These are phyloP conservation scores for Eidolon dupreanum DNA, from an alignment of 2,797 vertebrate species.

Conservation along the genomic window DNA sequence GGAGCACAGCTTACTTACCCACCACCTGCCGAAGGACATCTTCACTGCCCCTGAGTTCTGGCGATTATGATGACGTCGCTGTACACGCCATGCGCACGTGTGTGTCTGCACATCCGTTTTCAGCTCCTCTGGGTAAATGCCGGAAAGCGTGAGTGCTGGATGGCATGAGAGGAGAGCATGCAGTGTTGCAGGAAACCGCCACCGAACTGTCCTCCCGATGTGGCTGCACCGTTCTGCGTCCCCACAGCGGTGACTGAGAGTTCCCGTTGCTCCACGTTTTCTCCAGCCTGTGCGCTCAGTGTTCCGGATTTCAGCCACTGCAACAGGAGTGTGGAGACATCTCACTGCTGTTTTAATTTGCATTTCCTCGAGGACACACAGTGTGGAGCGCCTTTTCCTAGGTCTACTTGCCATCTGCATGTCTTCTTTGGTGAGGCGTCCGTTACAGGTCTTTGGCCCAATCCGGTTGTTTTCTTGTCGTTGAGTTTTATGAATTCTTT, in stretches of 20 bases:
- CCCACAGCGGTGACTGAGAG: background rate
- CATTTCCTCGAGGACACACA: background rate
- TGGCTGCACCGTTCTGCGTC: rapidly evolving
- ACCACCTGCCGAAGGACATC: too few species aligned
- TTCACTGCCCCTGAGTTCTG: too few species aligned
- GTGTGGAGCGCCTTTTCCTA: too few species aligned
- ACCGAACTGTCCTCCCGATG: background rate
- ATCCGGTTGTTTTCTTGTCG: background rate
- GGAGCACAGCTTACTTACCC: too few species aligned
- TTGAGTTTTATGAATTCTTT: background rate
- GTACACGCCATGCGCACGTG: background rate
- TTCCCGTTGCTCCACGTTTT: rapidly evolving
- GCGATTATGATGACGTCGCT: too few species aligned
- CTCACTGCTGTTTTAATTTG: background rate
- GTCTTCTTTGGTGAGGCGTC: background rate
- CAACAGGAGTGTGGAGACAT: rapidly evolving
- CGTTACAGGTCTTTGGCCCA: background rate
- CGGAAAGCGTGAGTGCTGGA: background rate
- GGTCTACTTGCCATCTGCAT: rapidly evolving
- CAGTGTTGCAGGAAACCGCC: background rate
- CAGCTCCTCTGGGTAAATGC: background rate
- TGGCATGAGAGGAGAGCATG: too few species aligned
- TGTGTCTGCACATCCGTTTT: background rate
- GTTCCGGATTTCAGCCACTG: background rate
- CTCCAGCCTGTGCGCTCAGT: rapidly evolving